Evolutionary conservation across 2,888 invertebrate species (phyloP).

Genomic region (Aphodius sticticus): DNA sequence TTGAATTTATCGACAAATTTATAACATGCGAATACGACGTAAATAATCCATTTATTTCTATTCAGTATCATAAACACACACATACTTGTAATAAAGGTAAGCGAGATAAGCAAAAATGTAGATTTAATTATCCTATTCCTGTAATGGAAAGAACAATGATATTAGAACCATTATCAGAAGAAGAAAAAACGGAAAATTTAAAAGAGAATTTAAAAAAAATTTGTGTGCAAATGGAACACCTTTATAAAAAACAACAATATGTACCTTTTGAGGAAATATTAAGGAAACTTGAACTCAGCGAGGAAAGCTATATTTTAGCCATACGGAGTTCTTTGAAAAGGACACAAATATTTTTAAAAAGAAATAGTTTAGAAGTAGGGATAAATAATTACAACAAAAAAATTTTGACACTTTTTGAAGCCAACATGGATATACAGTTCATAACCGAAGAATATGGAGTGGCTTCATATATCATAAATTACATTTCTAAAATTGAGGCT

Average conservation of each 20-base stretch:
- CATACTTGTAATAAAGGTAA: slow-evolving; percentile 41
- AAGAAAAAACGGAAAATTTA: slow-evolving; percentile 16
- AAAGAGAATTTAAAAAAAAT: slow-evolving; percentile 11
- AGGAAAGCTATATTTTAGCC: too few species aligned
- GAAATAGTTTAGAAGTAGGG: too few species aligned
- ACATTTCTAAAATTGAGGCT: too few species aligned
- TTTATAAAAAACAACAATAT: slow-evolving; percentile 6
- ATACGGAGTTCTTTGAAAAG: too few species aligned
- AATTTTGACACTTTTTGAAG: too few species aligned
- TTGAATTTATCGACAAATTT: slow-evolving; percentile 39
- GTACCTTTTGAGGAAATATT: background rate
- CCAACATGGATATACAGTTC: too few species aligned
- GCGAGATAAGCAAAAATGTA: slow-evolving; percentile 35
- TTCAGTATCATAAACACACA: slow-evolving; percentile 41
- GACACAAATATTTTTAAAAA: too few species aligned
- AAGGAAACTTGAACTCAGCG: too few species aligned
- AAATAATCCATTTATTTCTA: slow-evolving; percentile 39
- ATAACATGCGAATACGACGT: slow-evolving; percentile 42
- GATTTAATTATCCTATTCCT: slow-evolving; percentile 40
- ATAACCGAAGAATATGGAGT: too few species aligned
- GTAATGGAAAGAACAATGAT: slow-evolving; percentile 35
- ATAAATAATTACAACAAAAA: too few species aligned
- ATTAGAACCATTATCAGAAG: slow-evolving; percentile 27
- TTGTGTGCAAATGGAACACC: background rate
- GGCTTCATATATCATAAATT: too few species aligned